These are phyloP conservation scores for Theocolax elegans DNA, from an alignment of 1,140 invertebrate genomes.

Conservation along the genomic window DNA sequence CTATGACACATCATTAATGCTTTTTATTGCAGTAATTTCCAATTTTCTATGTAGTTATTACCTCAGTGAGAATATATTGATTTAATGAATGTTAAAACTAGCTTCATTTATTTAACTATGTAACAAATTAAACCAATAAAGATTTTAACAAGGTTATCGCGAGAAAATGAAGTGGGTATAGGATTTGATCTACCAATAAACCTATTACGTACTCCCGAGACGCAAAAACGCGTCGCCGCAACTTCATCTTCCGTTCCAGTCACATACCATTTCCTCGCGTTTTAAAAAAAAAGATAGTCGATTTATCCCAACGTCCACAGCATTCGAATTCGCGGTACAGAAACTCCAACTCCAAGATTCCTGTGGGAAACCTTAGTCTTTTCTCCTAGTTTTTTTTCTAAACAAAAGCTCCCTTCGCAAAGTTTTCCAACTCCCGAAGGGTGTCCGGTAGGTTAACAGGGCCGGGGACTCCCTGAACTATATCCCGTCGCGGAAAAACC, in stretches of 20 bases:
- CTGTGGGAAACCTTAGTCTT: slow-evolving; percentile 38
- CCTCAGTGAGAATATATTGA: too few relatives aligned
- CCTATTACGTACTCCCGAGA: slow-evolving; percentile 16
- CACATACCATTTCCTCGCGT: neutral
- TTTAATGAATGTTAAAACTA: too few relatives aligned
- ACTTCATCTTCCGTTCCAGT: neutral
- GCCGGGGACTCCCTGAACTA: slow-evolving; percentile 65
- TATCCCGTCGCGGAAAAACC: slow-evolving; percentile 62
- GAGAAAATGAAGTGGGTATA: neutral
- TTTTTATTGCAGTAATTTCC: too few relatives aligned
- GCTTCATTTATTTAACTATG: too few relatives aligned
- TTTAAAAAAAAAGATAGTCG: slow-evolving; percentile 27
- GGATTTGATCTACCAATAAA: neutral
- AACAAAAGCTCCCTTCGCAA: slow-evolving; percentile 28
- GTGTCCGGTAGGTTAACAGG: slow-evolving; percentile 61
- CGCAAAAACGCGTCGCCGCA: slow-evolving; percentile 10
- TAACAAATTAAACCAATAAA: too few relatives aligned
- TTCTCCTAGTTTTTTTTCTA: slow-evolving; percentile 44
- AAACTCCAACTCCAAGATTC: slow-evolving; percentile 20
- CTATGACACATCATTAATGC: too few relatives aligned
- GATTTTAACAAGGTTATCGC: too few relatives aligned
- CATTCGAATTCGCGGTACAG: slow-evolving; percentile 7
- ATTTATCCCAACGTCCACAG: slow-evolving; percentile 10
- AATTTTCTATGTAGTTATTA: too few relatives aligned
- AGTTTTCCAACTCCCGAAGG: slow-evolving; percentile 47